Conservation (phyloP, 2,797 vertebrate genomes). For the Acrossocheilus wenchowensis region DNA sequence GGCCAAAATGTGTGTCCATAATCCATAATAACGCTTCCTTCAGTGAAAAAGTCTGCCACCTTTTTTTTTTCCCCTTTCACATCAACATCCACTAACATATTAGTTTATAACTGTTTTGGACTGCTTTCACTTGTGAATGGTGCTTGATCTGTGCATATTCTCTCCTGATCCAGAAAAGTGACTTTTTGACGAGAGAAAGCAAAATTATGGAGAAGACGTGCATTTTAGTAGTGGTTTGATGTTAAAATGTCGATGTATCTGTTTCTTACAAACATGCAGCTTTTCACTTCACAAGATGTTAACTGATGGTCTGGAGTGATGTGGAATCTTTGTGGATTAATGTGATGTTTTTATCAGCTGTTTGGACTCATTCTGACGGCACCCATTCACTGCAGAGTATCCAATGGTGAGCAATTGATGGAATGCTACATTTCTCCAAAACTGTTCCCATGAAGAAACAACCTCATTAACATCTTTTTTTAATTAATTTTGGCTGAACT, state of each 20-base stretch:
- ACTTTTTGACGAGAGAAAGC: neutral
- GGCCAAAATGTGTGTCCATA: no score
- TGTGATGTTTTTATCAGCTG: neutral
- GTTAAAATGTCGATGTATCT: neutral
- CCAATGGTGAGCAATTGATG: neutral
- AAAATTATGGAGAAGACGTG: neutral
- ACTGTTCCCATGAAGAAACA: neutral
- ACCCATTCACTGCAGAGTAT: neutral
- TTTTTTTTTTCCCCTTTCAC: no score
- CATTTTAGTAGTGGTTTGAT: neutral
- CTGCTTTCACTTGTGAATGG: neutral
- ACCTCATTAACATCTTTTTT: neutral
- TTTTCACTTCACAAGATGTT: neutral
- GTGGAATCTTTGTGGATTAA: neutral
- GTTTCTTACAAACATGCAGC: neutral
- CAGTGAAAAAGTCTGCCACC: no score
- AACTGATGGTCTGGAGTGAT: neutral
- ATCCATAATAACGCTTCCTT: no score
- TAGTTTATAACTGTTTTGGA: no score
- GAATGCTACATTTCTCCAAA: neutral
- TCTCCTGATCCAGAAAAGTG: neutral
- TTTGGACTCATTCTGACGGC: neutral
- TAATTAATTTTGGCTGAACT: no score
- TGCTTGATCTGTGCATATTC: neutral
- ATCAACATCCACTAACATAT: no score